Percentiles rank a stretch among this genome's conserved stretches.
Conservation (phyloP, 2,888 invertebrate genomes). For the Clostera curtula region DNA sequence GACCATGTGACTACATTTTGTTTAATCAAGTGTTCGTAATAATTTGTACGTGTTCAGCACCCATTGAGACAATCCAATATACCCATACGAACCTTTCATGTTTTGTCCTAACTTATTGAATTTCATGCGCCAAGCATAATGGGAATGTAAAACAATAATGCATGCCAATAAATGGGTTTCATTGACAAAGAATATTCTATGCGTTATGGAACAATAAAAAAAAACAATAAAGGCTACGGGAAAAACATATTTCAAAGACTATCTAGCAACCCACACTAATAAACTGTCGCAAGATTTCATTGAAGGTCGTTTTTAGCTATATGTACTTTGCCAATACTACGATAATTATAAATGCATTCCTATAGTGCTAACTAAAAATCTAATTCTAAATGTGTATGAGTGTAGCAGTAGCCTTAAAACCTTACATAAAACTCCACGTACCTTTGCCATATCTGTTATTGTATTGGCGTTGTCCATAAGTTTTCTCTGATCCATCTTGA, state of each 20-base stretch:
- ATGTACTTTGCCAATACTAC: not conserved
- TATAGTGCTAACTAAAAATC: conserved; percentile 39
- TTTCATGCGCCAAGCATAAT: conserved; percentile 37
- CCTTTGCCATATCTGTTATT: conserved; percentile 99
- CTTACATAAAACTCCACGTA: conserved; percentile 61
- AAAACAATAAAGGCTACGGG: not conserved
- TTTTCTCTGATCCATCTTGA: conserved; percentile 99
- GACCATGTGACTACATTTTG: conserved; percentile 18
- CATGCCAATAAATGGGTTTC: conserved; percentile 11
- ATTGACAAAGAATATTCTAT: too few relatives aligned
- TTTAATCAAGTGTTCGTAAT: conserved; percentile 10
- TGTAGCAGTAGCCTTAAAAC: conserved; percentile 48
- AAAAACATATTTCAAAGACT: too few relatives aligned
- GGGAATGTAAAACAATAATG: conserved; percentile 20
- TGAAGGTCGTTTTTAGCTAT: too few relatives aligned
- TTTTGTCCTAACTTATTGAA: conserved; percentile 11
- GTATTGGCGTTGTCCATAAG: conserved; percentile 99
- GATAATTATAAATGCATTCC: conserved; percentile 21
- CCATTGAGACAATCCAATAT: too few relatives aligned
- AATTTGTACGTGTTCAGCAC: conserved; percentile 17
- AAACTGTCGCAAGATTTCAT: too few relatives aligned
- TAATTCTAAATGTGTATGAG: conserved; percentile 56
- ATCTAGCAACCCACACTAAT: too few relatives aligned
- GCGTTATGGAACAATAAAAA: too few relatives aligned
- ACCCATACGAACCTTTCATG: too few relatives aligned